Conservation (phyloP, 2,797 vertebrate genomes). For the Myotis myotis region DNA sequence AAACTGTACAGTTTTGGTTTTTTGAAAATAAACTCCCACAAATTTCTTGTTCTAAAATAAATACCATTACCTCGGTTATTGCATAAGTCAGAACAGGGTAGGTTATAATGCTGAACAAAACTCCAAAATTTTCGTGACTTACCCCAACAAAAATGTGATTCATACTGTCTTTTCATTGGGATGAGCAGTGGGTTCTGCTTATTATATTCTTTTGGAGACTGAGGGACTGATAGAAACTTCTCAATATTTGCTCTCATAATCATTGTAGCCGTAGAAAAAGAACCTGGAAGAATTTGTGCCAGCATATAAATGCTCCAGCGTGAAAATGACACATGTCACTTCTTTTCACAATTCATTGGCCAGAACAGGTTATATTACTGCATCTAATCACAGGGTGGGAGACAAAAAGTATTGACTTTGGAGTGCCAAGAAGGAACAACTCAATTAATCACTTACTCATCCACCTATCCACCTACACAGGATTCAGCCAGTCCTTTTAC, state of each 20-base stretch:
- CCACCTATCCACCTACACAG: neutral
- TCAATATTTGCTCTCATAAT: neutral
- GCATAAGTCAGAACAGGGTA: neutral
- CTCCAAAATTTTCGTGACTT: neutral
- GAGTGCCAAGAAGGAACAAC: neutral
- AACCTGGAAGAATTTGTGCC: neutral
- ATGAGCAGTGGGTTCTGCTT: neutral
- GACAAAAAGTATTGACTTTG: neutral
- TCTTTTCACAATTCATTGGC: neutral
- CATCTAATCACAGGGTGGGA: neutral
- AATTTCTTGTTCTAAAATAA: conserved; percentile 35
- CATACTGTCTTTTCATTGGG: neutral
- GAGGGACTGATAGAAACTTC: neutral
- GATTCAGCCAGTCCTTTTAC: neutral
- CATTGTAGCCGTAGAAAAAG: neutral
- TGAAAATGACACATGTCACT: neutral
- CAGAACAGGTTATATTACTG: neutral
- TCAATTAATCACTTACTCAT: neutral
- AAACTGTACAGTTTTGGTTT: conserved; percentile 10
- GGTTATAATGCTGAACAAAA: neutral
- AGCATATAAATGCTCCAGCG: neutral
- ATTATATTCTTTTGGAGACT: neutral
- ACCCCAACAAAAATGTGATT: neutral
- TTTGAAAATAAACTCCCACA: neutral
- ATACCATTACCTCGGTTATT: neutral